Evolutionary conservation across 53 echinoderm and acorn worm genomes (phyloP).

Genomic region (Astropecten irregularis): DNA sequence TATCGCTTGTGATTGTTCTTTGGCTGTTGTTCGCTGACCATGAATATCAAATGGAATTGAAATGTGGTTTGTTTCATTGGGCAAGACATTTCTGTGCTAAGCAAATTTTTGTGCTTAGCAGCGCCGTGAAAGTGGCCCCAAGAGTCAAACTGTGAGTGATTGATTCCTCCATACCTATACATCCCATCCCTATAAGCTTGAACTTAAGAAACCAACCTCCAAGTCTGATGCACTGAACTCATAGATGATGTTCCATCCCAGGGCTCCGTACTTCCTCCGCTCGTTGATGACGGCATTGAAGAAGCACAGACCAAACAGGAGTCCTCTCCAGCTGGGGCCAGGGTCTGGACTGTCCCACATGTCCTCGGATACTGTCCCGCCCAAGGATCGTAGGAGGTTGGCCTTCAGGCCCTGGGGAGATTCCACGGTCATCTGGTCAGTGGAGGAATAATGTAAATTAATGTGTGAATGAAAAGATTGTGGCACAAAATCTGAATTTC

Average conservation of each 20-base stretch:
- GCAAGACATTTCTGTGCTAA: no score
- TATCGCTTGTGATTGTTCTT: no score
- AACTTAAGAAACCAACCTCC: slow-evolving; percentile 90
- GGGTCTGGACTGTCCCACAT: slow-evolving; percentile 83
- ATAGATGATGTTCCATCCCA: slow-evolving; percentile 96
- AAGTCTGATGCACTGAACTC: slow-evolving; percentile 96
- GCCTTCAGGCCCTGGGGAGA: slow-evolving; percentile 97
- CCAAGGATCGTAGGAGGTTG: slow-evolving; percentile 86
- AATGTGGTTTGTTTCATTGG: no score
- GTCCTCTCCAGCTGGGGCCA: slow-evolving; percentile 85
- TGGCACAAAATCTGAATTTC: no score
- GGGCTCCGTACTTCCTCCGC: slow-evolving; percentile 93
- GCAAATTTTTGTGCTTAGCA: no score
- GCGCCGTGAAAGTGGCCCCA: not conserved
- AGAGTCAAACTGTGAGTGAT: not conserved
- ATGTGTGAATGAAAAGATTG: no score
- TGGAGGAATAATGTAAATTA: not conserved
- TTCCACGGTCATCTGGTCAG: slow-evolving; percentile 88
- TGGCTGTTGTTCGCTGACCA: no score
- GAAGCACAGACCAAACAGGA: slow-evolving; percentile 97
- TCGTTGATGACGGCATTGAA: slow-evolving; percentile 97
- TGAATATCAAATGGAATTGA: no score
- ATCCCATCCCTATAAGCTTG: no score
- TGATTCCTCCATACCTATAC: no score
- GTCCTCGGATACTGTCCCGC: slow-evolving; percentile 79